phyloP scores from a whole-genome alignment of 2,797 vertebrate genomes.

The Acipenser ruthenus region DNA sequence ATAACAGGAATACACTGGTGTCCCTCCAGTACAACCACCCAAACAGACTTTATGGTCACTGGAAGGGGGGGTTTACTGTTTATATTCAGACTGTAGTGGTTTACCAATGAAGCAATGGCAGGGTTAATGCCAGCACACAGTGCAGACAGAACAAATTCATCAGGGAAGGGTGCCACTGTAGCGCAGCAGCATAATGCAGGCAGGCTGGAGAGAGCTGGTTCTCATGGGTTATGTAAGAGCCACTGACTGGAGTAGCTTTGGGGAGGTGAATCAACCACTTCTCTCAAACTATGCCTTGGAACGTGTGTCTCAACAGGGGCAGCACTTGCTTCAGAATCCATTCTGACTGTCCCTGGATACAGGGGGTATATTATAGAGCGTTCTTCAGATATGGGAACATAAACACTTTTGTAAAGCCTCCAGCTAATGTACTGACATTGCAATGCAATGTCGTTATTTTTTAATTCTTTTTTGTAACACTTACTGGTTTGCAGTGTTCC shows the following conservation, averaged over 20 bases:
- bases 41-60: neutral
- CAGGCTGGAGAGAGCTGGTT: slow-evolving; percentile 50
- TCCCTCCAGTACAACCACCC: too few relatives aligned
- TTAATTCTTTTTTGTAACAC: too few relatives aligned
- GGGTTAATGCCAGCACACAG: neutral
- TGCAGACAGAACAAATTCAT: neutral
- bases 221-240: slow-evolving; percentile 52
- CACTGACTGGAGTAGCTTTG: neutral
- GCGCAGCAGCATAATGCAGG: slow-evolving; percentile 37
- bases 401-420: neutral
- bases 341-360: neutral
- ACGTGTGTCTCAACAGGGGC: slow-evolving; percentile 10
- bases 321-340: neutral
- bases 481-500: too few relatives aligned
- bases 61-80: slow-evolving; percentile 6
- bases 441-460: too few relatives aligned
- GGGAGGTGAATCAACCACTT: slow-evolving; percentile 16
- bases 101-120: slow-evolving; percentile 21
- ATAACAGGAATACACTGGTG: too few relatives aligned
- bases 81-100: neutral
- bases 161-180: slow-evolving; percentile 29
- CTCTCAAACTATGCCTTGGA: slow-evolving; percentile 24
- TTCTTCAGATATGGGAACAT: neutral
- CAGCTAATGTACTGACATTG: too few relatives aligned
- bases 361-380: neutral